Base-by-base conservation (phyloP, 1,140 invertebrate species). In the Gryon sp. region DNA sequence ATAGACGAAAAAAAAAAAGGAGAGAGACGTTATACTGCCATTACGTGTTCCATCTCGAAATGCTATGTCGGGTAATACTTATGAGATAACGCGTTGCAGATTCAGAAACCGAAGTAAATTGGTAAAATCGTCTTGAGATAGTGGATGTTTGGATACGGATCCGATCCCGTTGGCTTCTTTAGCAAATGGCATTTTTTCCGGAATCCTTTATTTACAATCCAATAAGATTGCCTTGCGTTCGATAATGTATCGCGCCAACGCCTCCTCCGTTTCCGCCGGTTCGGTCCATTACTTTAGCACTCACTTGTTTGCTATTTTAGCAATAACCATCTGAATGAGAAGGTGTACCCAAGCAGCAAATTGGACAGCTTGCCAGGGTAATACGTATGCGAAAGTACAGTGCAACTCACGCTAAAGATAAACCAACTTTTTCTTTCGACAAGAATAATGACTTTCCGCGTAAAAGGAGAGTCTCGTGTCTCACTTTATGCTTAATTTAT, bases 91-190 rank as follows among this genome's bases (percentile, higher is more conserved):
- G 12, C 26, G 12, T 30, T 14, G 55, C 15, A 15, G 28, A 55
- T 60, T 19, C 59, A 6, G n/a, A 46, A 34, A 32, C 2, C 48
- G 5, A 28, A 76, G 70, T 79, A 81, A 84, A 84, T 84, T 84
- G 82, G 74, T 79, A 82, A 83, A 82, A 83, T 80, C 80, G 72
- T 80, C 74, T 16, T 57, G 34, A 62, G 72, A 36, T 65, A 46
- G 73, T 79, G n/a, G n/a, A 82, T 62, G 77, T 80, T 82, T 76
- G 59, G 48, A 14, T 38, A 0, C 40, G 72, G 80, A 69, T 77
- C 3, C 22, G 62, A 55, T 75, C 48, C 48, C 43, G 34, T 43
- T 74, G 65, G 22, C 34, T 81, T 82, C 78, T 60, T 76, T 77
- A 34, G 48, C 69, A 55, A 41, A 26, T 60, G 38, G 63, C 26